Conservation (phyloP, 2,888 invertebrate species). For the Limulus polyphemus region DNA sequence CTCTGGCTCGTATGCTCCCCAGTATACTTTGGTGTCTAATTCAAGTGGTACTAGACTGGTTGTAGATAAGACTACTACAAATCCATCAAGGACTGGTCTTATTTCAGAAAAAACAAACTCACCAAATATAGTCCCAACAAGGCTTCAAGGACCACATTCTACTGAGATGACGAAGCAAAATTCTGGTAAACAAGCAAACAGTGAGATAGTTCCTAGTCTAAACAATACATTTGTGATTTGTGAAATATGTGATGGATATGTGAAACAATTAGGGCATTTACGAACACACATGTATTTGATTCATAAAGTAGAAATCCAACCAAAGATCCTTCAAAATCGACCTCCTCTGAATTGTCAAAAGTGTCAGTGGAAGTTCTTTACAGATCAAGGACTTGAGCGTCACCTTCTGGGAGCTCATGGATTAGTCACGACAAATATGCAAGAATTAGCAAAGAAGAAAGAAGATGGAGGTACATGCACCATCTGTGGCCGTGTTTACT, state of each 20-base stretch:
- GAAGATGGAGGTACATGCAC: conserved; percentile 90
- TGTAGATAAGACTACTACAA: too few species aligned
- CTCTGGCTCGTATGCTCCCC: conserved; percentile 1
- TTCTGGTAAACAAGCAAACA: not conserved
- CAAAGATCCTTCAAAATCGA: conserved; percentile 87
- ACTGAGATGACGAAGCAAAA: conserved; percentile 2
- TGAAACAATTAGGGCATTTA: conserved; percentile 84
- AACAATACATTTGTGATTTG: conserved; percentile 67
- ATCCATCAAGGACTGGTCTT: too few species aligned
- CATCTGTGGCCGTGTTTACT: conserved; percentile 86
- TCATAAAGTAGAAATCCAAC: conserved; percentile 86
- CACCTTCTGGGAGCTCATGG: conserved; percentile 90
- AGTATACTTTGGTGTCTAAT: conserved; percentile 5
- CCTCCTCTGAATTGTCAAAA: conserved; percentile 92
- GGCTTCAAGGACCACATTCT: conserved; percentile 16
- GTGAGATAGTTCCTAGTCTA: not conserved
- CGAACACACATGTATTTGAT: conserved; percentile 97
- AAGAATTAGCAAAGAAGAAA: conserved; percentile 85
- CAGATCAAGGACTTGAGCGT: conserved; percentile 88
- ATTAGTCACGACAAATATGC: conserved; percentile 88
- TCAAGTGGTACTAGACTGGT: too few species aligned
- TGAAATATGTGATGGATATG: conserved; percentile 93
- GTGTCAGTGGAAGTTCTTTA: conserved; percentile 92
- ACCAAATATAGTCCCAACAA: conserved; percentile 3
- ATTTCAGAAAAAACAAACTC: too few species aligned